phyloP scores from a whole-genome alignment of 2,797 vertebrate species.

The Pipistrellus pygmaeus region DNA sequence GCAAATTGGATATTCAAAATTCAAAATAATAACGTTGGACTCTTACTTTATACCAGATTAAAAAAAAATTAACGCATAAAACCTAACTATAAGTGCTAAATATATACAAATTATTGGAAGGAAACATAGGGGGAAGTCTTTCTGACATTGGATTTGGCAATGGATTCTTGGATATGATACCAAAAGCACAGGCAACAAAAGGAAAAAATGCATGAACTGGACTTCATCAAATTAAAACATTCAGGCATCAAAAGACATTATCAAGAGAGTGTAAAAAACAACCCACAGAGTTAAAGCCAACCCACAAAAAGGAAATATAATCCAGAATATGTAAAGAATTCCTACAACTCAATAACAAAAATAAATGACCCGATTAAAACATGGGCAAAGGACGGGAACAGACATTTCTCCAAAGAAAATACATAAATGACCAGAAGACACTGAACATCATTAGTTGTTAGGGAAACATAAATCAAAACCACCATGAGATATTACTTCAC shows the following conservation, averaged over 20 bases:
- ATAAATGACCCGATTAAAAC: not conserved
- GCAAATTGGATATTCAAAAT: not conserved
- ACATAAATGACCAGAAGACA: not conserved
- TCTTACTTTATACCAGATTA: not conserved
- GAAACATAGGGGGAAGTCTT: not conserved
- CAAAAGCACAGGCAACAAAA: not conserved
- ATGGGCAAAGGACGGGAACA: not conserved
- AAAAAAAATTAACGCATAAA: slow-evolving; percentile 23
- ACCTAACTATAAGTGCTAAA: not conserved
- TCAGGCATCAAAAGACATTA: not conserved
- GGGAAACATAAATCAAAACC: not conserved
- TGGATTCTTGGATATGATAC: not conserved
- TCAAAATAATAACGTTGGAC: not conserved
- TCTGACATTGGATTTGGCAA: not conserved
- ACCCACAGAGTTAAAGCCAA: not conserved
- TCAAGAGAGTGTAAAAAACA: not conserved
- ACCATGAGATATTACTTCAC: not conserved
- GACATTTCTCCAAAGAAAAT: not conserved
- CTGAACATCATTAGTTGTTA: not conserved
- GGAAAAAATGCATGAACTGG: not conserved
- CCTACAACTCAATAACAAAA: not conserved
- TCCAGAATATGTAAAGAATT: not conserved
- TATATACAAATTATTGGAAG: not conserved
- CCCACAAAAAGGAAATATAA: not conserved
- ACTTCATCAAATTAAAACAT: not conserved